phyloP scores from a whole-genome alignment of 35 echinoderm and acorn worm genomes.

The Lytechinus pictus region DNA sequence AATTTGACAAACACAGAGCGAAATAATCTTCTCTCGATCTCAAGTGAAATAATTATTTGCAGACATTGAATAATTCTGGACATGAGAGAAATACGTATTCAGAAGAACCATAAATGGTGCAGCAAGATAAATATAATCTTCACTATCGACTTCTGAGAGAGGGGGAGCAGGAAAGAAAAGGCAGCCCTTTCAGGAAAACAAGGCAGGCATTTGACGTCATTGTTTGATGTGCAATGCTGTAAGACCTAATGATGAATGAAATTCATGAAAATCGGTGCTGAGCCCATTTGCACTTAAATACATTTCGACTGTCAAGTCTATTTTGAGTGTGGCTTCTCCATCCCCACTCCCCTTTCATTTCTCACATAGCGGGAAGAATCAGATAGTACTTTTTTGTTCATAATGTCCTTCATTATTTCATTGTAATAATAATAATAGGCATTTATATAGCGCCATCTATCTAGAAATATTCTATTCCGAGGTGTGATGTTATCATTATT shows the following conservation, averaged over 20 bases:
- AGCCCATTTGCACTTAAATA: conserved; percentile 12
- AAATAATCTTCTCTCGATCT: not conserved
- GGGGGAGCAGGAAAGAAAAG: not conserved
- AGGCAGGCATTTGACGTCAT: conserved; percentile 1
- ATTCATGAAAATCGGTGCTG: not conserved
- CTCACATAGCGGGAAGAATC: not conserved
- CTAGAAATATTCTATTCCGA: too few species aligned
- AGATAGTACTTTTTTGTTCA: not conserved
- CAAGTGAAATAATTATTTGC: not conserved
- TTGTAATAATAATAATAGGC: too few species aligned
- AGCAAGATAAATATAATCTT: conserved; percentile 14
- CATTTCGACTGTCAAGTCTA: not conserved
- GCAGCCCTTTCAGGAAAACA: not conserved
- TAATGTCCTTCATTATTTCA: not conserved
- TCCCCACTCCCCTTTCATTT: not conserved
- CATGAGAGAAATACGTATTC: not conserved
- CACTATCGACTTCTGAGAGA: not conserved
- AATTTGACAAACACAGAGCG: not conserved
- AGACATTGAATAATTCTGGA: not conserved
- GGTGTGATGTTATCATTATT: too few species aligned
- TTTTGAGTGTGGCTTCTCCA: not conserved
- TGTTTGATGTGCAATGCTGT: conserved; percentile 2
- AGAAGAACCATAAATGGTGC: not conserved
- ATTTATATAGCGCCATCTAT: too few species aligned
- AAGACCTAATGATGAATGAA: conserved; percentile 12